Base-by-base conservation (phyloP, 30 jellyfish, hydroid and myxozoan species). In the Aurelia sp. region DNA sequence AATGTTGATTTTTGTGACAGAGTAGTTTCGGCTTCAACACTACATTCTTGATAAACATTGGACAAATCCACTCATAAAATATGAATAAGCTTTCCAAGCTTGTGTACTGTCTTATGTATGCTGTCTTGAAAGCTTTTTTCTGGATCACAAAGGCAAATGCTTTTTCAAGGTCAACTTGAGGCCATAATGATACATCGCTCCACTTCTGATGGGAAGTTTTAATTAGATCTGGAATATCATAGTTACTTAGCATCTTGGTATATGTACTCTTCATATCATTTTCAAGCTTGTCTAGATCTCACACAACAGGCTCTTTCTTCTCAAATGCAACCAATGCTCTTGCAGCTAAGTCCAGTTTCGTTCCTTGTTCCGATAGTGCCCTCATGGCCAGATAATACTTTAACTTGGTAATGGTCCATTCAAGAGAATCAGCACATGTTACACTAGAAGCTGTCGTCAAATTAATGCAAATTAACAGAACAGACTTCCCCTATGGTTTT, bases 61-160 rank as follows among this genome's bases (percentile, higher is more conserved):
- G n/a, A n/a, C n/a, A n/a, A n/a, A n/a, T n/a, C n/a, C n/a, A n/a
- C n/a, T n/a, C n/a, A n/a, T n/a, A 85, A 21, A 90, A 67, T 72
- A 90, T 13, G 83, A 33, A 61, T 88, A 88, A 33, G 92, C 97
- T 71, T 88, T 88, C 64, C 80, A 88, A 80, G 69, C 96, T 63
- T 90, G n/a, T 84, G 57, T 82, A 84, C 31, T 75, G 44, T 48
- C 97, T 91, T 13, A 84, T 84, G 65, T 90, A 82, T 19, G 82
- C 95, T 18, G 60, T 24, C 52, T 82, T 74, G 19, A 72, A 70
- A 41, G 22, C 72, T 27, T 59, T 44, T 20, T 27, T 80, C 19
- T 53, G 27, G 8, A 78, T 51, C 19, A 88, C 58, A 50, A 19
- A 88, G 27, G 76, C 53, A 70, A 65, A 88, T 18, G 78, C 80